Evolutionary conservation across 1,140 invertebrate species (phyloP).

Genomic region (Xylocopa sonorina): DNA sequence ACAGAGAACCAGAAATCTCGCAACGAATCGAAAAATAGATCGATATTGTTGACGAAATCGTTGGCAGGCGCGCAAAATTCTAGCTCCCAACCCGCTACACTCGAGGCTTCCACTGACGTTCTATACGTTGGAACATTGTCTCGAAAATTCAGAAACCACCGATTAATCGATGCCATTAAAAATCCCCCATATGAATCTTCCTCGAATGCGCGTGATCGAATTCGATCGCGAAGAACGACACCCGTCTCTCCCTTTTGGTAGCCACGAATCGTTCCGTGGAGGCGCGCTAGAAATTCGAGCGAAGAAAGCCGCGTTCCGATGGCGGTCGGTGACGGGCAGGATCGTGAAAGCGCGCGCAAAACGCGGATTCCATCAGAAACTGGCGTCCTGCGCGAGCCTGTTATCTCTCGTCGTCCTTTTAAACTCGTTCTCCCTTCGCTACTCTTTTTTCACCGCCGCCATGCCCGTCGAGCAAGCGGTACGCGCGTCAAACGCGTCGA

Average conservation of each 20-base stretch:
- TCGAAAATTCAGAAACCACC: no score
- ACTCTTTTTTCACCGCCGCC: no score
- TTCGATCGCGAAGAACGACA: slow-evolving; percentile 12
- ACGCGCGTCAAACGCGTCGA: neutral
- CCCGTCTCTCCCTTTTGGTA: neutral
- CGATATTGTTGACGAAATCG: neutral
- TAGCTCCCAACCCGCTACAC: no score
- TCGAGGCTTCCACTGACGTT: no score
- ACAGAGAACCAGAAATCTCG: neutral
- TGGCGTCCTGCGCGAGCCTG: neutral
- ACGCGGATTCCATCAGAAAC: neutral
- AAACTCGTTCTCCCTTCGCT: neutral
- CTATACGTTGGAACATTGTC: no score
- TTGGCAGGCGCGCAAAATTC: neutral
- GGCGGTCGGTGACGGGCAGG: neutral
- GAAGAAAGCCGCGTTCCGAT: neutral
- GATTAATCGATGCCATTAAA: no score
- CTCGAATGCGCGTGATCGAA: no score
- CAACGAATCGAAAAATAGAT: neutral
- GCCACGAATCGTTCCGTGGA: neutral
- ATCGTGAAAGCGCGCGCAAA: neutral
- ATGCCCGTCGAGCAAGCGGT: neutral
- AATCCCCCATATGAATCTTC: no score
- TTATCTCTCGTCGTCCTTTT: neutral
- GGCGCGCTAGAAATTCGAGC: neutral